These are phyloP conservation scores for Austrofundulus limnaeus DNA, from an alignment of 2,113 vertebrate genomes.

Conservation along the genomic window DNA sequence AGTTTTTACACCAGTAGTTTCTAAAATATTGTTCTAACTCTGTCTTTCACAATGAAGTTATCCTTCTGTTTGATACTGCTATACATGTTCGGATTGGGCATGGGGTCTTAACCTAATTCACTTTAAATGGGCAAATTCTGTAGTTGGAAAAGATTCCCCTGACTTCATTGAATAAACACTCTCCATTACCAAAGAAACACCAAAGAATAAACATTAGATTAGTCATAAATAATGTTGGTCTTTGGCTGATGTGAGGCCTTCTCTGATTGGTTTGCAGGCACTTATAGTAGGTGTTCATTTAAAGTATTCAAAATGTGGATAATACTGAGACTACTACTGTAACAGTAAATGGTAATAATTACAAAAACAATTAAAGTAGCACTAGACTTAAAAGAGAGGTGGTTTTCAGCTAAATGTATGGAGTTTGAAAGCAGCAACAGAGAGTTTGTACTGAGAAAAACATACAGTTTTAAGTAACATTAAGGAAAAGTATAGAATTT, in stretches of 20 bases:
- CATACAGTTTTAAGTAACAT: no score
- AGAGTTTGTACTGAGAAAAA: no score
- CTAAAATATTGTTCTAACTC: no score
- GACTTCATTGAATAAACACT: not conserved
- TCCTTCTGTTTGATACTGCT: no score
- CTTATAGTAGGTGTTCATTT: not conserved
- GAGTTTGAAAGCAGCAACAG: not conserved
- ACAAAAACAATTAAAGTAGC: no score
- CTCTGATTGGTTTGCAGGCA: not conserved
- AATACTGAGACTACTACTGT: no score
- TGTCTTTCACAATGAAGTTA: no score
- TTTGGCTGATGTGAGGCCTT: conserved; percentile 5
- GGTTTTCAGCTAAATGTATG: not conserved
- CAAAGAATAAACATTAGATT: not conserved
- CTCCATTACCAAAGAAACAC: not conserved
- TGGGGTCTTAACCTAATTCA: not conserved
- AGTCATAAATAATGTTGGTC: not conserved
- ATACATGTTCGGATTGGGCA: not conserved
- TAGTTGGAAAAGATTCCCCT: no score
- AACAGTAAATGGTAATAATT: no score
- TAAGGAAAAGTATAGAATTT: no score
- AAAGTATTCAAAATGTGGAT: not conserved
- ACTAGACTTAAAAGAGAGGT: not conserved
- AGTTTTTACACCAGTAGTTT: no score
- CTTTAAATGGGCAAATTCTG: no score